Evolutionary conservation across 2,113 vertebrate species (phyloP).

Genomic region (Notechis scutatus): DNA sequence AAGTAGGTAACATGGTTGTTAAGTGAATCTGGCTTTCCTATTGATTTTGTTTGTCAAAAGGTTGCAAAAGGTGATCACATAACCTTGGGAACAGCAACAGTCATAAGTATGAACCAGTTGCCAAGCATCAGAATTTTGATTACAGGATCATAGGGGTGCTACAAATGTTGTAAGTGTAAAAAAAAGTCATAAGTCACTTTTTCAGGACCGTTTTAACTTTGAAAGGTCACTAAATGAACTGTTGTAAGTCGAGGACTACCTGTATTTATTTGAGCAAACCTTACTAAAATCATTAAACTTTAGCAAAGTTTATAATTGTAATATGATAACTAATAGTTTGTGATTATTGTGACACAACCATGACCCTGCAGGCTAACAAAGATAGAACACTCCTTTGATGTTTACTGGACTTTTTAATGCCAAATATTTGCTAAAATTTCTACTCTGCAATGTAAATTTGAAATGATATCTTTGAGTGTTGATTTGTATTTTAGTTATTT

Average conservation of each 20-base stretch:
- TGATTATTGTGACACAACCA: background rate
- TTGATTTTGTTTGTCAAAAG: background rate
- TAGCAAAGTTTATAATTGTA: background rate
- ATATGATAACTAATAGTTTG: background rate
- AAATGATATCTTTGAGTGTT: background rate
- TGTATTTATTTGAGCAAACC: background rate
- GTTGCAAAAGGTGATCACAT: background rate
- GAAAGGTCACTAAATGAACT: too few relatives aligned
- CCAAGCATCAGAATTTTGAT: too few relatives aligned
- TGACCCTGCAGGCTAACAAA: background rate
- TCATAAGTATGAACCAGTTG: too few relatives aligned
- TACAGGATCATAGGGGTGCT: too few relatives aligned
- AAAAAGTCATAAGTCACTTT: too few relatives aligned
- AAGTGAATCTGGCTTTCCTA: background rate
- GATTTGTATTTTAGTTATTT: background rate
- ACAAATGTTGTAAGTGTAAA: too few relatives aligned
- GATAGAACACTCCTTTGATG: background rate
- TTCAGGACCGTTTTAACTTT: too few relatives aligned
- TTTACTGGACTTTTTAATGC: background rate
- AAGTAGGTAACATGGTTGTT: background rate
- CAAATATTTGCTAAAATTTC: background rate
- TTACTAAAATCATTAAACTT: background rate
- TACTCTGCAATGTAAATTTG: background rate
- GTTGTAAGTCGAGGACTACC: too few relatives aligned
- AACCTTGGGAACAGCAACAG: background rate